Evolutionary conservation across 2,888 invertebrate genomes (phyloP), one percentile per base, ranked within the genome.

Genomic region (Rotaria sp.): DNA sequence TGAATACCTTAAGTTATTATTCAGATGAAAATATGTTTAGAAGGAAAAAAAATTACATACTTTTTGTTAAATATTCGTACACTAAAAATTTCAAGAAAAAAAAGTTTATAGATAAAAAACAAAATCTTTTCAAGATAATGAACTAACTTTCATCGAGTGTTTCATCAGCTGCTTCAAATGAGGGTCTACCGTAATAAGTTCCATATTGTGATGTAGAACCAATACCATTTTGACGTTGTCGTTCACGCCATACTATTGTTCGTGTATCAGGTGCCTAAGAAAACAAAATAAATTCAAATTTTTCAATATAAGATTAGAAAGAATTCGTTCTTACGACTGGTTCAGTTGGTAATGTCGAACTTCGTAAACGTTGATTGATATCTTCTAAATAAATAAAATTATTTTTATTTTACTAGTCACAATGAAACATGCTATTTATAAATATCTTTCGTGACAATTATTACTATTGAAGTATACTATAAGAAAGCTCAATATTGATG

Each of bases 31-130:
- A 26, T 10, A 45, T 26, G 4, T 45, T 41, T 10, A 24, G 8
- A 45, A n/a, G n/a, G 8, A 30, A 11, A 45, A 8, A 26, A 80
- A 38, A 15, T 50, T 15, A n/a, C 26, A 11, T 80, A 80, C 80
- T 80, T 80, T 45, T 80, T 2, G 80, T 45, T n/a, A 80, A 45
- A 45, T 80, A 80, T 45, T 80, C 80, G n/a, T 80, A 80, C 80
- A 80, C 80, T 80, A 80, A 8, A 41, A 26, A 45, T n/a, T 52
- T 4, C 3, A 35, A 67, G 38, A 38, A 1, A 67, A 18, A 67
- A 38, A 21, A 0, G 21, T 35, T 52, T 52, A 52, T 52, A 48
- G 8, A n/a, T 67, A 67, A 15, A 4, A 21, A 18, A 67, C 35
- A 67, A 30, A 8, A 4, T 67, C 5, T 67, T 8, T 67, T 30